Evolutionary conservation across 2,888 invertebrate genomes (phyloP).

Genomic region (Parapristionchus giblindavisi): DNA sequence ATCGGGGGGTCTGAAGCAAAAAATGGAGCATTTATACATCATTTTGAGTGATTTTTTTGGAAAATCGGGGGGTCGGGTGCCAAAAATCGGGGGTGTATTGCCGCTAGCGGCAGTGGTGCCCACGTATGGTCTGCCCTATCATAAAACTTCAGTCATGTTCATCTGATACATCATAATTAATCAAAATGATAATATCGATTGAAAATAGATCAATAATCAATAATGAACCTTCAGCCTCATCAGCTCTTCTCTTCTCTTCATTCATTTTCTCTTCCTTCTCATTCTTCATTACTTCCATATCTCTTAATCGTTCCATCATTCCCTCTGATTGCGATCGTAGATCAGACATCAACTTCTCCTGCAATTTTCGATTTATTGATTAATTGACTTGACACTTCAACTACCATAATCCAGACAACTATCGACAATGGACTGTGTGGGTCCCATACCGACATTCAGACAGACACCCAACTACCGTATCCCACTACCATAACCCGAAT

Average conservation of each 20-base stretch:
- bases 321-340: constrained; percentile 17
- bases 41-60: no score
- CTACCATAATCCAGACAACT: not conserved
- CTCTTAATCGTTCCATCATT: constrained; percentile 39
- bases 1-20: no score
- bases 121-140: no score
- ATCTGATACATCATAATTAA: no score
- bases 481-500: not conserved
- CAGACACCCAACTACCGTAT: not conserved
- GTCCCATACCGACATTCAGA: not conserved
- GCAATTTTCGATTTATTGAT: not conserved
- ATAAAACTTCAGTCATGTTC: no score
- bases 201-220: no score
- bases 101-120: no score
- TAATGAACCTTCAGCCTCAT: not conserved
- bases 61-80: no score
- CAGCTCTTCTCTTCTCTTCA: constrained; percentile 39
- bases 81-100: no score
- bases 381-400: not conserved
- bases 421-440: not conserved
- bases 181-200: constrained; percentile 4
- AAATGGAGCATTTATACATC: no score
- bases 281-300: constrained; percentile 41
- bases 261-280: constrained; percentile 16
- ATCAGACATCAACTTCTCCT: constrained; percentile 33